Evolutionary conservation across 1,140 invertebrate genomes (phyloP).

Genomic region (Popillia japonica): DNA sequence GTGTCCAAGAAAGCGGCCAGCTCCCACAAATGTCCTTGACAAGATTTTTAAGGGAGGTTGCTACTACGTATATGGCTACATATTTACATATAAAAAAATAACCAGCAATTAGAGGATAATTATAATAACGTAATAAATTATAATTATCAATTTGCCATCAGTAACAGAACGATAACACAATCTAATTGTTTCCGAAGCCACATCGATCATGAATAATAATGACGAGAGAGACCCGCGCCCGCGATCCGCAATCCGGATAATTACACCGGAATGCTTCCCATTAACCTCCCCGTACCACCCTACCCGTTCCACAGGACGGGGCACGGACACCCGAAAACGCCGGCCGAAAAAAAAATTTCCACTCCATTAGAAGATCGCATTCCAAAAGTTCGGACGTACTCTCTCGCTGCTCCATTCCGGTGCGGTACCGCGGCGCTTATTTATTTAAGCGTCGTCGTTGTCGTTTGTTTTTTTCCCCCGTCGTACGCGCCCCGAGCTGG

Average conservation of each 20-base stretch:
- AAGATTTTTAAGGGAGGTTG: no score
- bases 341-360: background rate
- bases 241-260: slow-evolving; percentile 6
- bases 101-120: background rate
- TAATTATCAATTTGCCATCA: background rate
- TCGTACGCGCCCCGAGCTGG: background rate
- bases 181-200: background rate
- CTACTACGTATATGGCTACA: no score
- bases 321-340: background rate
- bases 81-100: no score
- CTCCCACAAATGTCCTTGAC: no score
- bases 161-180: background rate
- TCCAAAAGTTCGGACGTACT: background rate
- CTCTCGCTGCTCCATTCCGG: background rate
- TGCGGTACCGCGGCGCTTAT: background rate
- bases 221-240: background rate
- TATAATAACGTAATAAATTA: background rate
- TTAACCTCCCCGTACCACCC: background rate
- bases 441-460: slow-evolving; percentile 2
- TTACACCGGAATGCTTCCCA: slow-evolving; percentile 4
- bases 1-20: no score
- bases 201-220: slow-evolving; percentile 15
- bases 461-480: background rate
- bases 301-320: background rate
- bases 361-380: background rate